Base-by-base conservation (phyloP, 2,113 vertebrate genomes). In the Phylloscopus whistleri region DNA sequence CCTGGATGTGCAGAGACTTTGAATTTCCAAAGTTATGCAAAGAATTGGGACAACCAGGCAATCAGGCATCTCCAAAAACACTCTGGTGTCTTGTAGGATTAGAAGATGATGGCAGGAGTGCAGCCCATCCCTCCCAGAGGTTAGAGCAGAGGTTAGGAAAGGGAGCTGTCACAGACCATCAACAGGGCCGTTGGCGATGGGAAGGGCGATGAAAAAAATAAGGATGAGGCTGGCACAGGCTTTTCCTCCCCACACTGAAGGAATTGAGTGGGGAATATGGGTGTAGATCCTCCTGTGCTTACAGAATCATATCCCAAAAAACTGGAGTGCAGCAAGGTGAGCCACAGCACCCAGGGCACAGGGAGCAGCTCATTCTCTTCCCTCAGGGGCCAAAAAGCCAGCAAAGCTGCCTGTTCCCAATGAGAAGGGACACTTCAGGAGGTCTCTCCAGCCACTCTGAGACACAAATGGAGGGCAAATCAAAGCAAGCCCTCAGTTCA, bases 211-310 rank as follows among this genome's bases (percentile, higher is more conserved):
- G 41, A 37, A 37, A 52, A 91, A 53, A 24, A 22, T 27, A 76
- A 56, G 24, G 26, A 49, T 43, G 31, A 76, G 41, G 3, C 20
- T 93, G 55, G 10, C 30, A 30, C 27, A 49, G 11, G 35, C 33
- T 82, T 82, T 68, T 67, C 26, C 62, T 78, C n/a, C n/a, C 26
- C 52, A 7, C 0, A 1, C 14, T 46, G 74, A 70, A 88, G 56
- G 52, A 78, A 28, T 1, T 19, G 10, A 0, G 0, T 0, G n/a
- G 11, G 17, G 23, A n/a, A 43, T 14, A 5, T 4, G 9, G 39
- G 35, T 30, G 10, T 27, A 35, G 27, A 16, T 27, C 26, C 51
- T 80, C 62, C 56, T 35, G 16, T 5, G 2, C 31, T 79, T 48
- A 62, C 4, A 26, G 28, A 20, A 62, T 18, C 53, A 20, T 13